Percentiles rank a stretch among this genome's conserved stretches.
These are phyloP conservation scores for Athene cunicularia DNA, from an alignment of 2,113 vertebrate genomes.

Conservation along the genomic window DNA sequence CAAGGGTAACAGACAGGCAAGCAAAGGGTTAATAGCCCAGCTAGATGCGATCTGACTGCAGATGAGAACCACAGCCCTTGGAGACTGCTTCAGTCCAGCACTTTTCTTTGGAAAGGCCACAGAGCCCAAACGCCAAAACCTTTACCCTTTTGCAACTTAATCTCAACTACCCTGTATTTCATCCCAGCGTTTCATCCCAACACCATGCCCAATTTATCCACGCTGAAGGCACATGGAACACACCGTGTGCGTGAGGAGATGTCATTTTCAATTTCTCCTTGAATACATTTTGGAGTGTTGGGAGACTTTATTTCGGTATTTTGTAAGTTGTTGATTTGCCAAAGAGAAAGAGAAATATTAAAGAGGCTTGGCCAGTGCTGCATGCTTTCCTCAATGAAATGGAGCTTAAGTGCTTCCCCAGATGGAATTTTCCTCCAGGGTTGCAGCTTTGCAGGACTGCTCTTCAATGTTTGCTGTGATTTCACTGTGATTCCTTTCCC, in stretches of 20 bases:
- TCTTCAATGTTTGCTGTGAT: not conserved
- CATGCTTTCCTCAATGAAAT: not conserved
- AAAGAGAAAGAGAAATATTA: not conserved
- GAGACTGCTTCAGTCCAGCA: not conserved
- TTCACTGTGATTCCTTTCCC: not conserved
- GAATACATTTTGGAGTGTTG: not conserved
- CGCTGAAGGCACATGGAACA: rapidly evolving
- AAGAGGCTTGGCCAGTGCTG: not conserved
- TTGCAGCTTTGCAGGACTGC: not conserved
- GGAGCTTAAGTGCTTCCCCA: constrained; percentile 12
- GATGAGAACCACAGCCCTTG: constrained; percentile 13
- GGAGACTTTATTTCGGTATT: not conserved
- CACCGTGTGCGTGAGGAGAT: not conserved
- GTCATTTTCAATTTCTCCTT: not conserved
- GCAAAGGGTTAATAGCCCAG: not conserved
- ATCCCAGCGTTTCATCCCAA: not conserved
- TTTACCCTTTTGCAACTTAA: not conserved
- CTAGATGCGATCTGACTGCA: not conserved
- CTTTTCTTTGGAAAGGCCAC: not conserved
- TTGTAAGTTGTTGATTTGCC: constrained; percentile 12
- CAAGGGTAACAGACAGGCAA: not conserved
- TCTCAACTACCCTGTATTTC: not conserved
- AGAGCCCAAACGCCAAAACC: not conserved
- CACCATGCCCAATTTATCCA: not conserved
- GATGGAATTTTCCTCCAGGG: not conserved